Conservation (phyloP, 2,797 vertebrate species). For the Crocidura indochinensis region DNA sequence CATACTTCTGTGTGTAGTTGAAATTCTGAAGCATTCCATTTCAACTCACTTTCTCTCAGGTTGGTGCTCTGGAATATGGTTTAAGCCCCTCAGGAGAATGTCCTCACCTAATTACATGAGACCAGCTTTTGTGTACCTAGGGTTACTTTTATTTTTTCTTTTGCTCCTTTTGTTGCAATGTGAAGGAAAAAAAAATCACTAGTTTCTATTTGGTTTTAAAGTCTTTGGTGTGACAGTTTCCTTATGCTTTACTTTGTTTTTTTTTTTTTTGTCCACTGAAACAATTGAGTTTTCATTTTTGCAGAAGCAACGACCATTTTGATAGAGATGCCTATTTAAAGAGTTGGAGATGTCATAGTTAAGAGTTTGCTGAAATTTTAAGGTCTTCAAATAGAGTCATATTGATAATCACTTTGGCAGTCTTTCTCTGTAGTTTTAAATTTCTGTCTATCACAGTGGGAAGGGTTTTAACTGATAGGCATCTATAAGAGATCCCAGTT, state of each 20-base stretch:
- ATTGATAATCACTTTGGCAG: neutral
- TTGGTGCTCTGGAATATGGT: neutral
- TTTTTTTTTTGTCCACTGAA: slow-evolving; percentile 25
- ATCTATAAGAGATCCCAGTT: neutral
- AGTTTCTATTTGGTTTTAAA: slow-evolving; percentile 40
- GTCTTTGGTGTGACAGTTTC: neutral
- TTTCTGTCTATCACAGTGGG: neutral
- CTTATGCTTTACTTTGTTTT: neutral
- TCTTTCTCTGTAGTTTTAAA: neutral
- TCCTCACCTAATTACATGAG: neutral
- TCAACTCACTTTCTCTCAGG: neutral
- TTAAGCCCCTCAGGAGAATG: neutral
- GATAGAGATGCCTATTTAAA: slow-evolving; percentile 13
- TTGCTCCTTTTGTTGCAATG: neutral
- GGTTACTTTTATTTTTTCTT: neutral
- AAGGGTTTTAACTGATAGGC: neutral
- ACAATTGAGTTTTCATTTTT: neutral
- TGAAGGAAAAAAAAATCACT: neutral
- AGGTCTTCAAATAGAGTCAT: slow-evolving; percentile 13
- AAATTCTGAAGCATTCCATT: slow-evolving; percentile 15
- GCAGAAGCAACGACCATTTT: neutral
- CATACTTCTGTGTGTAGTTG: slow-evolving; percentile 23
- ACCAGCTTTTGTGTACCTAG: neutral
- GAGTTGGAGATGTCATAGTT: neutral
- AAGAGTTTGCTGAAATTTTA: neutral